These are phyloP conservation scores for Drosophila quinaria DNA, from an alignment of 2,888 invertebrate genomes.

Conservation along the genomic window DNA sequence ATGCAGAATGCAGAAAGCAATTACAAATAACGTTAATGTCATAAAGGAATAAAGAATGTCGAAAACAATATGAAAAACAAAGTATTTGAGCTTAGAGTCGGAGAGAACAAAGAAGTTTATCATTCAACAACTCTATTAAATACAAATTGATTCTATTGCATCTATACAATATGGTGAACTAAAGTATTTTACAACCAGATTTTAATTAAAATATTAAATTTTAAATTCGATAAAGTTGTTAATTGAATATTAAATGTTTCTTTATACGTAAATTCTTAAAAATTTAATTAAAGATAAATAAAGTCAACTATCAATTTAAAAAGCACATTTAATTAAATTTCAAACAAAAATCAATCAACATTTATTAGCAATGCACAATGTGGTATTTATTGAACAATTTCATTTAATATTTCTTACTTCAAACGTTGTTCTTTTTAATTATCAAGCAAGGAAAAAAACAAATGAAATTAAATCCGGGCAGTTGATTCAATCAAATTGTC, in stretches of 20 bases:
- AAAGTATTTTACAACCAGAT: too few species aligned
- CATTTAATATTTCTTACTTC: neutral
- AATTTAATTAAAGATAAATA: neutral
- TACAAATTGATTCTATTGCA: too few species aligned
- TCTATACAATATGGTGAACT: too few species aligned
- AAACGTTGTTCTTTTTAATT: neutral
- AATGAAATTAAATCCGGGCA: neutral
- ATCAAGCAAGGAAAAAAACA: neutral
- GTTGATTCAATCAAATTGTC: slow-evolving; percentile 3
- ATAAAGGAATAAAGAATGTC: neutral
- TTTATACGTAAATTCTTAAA: neutral
- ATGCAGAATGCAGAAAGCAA: neutral
- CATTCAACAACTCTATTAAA: too few species aligned
- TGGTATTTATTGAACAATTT: neutral
- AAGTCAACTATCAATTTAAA: neutral
- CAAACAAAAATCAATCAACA: neutral
- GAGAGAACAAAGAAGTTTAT: too few species aligned
- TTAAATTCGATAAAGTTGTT: neutral
- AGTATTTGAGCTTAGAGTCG: too few species aligned
- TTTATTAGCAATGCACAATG: neutral
- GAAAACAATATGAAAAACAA: neutral
- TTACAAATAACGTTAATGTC: neutral
- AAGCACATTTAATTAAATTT: neutral
- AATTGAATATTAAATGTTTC: neutral
- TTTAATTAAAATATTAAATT: too few species aligned